Base-by-base conservation (phyloP, 2,113 vertebrate genomes). In the Aramus guarauna region DNA sequence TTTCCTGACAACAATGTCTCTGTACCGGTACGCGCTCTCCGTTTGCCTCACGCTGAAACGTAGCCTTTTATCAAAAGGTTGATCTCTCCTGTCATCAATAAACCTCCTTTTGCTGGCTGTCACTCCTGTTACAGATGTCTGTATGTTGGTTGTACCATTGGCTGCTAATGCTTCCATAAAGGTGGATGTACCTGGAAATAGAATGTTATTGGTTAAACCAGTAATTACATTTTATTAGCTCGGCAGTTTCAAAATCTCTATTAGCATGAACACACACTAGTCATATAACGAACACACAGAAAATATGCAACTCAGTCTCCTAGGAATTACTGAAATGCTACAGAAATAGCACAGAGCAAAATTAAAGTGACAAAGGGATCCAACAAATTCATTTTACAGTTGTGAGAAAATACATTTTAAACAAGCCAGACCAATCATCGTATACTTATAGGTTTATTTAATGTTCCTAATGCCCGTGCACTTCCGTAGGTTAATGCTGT, bases 1-100 rank as follows among this genome's bases (percentile, higher is more conserved):
- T 67, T 99, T 99, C 95, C 99, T 99, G 93, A 99, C 99, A 80
- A 99, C 99, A 58, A 99, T 99, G 97, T 99, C 99, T 66, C 99
- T 98, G 97, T 99, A 99, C 34, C 99, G 98, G 97, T 99, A 99
- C 3, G 99, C 99, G 12, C 99, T 99, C 97, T 99, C 99, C 0
- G 99, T 99, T 89, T 99, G 99, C 9, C 99, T 98, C 72, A 99
- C 99, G 6, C 99, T 99, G 98, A 99, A 99, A 24, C 99, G 98
- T 59, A 99, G 98, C 32, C 99, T 98, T 92, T 99, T 99, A 96
- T 99, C 99, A 16, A 99, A 99, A 47, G 98, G 98, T 2, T 98
- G 98, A 68, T 98, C 98, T 91, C 98, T 97, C 36, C 99, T 98
- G 55, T 99, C 99, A 59, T 99, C 99, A 43, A 98, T 92, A 83